Evolutionary conservation across 35 echinoderm and acorn worm genomes (phyloP).

Genomic region (Acanthaster planci): DNA sequence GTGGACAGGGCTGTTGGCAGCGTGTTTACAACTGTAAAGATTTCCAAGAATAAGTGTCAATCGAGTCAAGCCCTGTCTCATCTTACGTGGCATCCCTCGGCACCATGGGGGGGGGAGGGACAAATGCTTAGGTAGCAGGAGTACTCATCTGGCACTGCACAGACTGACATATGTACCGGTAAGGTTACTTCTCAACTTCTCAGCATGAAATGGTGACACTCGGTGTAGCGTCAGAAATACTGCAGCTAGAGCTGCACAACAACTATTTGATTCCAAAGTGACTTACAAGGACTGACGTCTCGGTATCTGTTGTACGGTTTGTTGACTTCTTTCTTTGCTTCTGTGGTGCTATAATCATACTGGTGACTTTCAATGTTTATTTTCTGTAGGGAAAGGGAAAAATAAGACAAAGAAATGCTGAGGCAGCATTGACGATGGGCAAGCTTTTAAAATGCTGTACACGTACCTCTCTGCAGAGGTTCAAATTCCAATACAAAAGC

Average conservation of each 20-base stretch:
- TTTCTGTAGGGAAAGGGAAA: conserved; percentile 32
- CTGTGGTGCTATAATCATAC: conserved; percentile 55
- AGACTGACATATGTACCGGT: neutral
- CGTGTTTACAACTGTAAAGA: neutral
- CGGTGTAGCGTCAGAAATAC: neutral
- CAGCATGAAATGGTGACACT: neutral
- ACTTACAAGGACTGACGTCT: conserved; percentile 91
- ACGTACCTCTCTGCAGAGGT: no score
- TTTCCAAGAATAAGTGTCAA: neutral
- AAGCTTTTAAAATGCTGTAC: no score
- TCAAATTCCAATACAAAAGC: no score
- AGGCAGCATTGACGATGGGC: no score
- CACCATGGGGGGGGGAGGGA: no score
- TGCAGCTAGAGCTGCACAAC: neutral
- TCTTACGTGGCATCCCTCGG: neutral
- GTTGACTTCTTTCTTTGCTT: conserved; percentile 70
- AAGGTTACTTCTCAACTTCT: neutral
- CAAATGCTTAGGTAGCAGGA: no score
- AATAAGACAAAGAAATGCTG: no score
- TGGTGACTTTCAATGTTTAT: conserved; percentile 51
- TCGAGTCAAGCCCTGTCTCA: neutral
- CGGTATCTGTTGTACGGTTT: conserved; percentile 85
- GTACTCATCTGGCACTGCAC: neutral
- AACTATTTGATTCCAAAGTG: neutral
- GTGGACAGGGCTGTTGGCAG: no score